These are phyloP conservation scores for Mythimna pallens DNA, from an alignment of 2,888 invertebrate genomes.

Conservation along the genomic window DNA sequence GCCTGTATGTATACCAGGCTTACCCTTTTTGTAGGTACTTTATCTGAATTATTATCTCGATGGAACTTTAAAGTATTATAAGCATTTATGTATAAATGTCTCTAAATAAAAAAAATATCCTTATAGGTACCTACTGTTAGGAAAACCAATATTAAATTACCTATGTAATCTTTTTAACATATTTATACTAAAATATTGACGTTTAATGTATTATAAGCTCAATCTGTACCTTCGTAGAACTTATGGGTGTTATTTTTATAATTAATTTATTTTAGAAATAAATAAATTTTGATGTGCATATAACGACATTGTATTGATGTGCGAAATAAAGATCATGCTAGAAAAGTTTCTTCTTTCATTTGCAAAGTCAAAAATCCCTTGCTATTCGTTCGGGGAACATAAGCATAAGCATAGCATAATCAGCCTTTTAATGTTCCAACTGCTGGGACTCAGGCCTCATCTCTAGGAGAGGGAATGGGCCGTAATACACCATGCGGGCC, in stretches of 20 bases:
- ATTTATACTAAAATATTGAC: constrained; percentile 22
- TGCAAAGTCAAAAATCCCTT: no score
- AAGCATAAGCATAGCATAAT: no score
- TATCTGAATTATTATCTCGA: constrained; percentile 14
- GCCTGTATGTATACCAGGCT: no score
- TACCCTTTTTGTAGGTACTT: neutral
- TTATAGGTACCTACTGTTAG: no score
- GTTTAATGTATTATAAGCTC: constrained; percentile 58
- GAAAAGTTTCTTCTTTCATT: no score
- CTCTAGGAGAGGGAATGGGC: no score
- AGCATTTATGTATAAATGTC: neutral
- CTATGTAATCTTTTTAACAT: neutral
- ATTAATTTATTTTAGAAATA: constrained; percentile 9
- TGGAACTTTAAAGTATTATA: constrained; percentile 35
- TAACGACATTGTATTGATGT: constrained; percentile 37
- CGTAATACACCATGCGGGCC: no score
- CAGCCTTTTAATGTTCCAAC: no score
- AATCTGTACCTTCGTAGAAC: constrained; percentile 51
- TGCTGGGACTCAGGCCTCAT: no score
- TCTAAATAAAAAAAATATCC: neutral
- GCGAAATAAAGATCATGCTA: constrained; percentile 40
- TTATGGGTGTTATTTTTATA: constrained; percentile 38
- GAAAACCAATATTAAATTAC: neutral
- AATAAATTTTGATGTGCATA: constrained; percentile 27
- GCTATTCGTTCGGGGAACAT: no score